phyloP scores from a whole-genome alignment of 2,113 vertebrate genomes.

The Rhea pennata region DNA sequence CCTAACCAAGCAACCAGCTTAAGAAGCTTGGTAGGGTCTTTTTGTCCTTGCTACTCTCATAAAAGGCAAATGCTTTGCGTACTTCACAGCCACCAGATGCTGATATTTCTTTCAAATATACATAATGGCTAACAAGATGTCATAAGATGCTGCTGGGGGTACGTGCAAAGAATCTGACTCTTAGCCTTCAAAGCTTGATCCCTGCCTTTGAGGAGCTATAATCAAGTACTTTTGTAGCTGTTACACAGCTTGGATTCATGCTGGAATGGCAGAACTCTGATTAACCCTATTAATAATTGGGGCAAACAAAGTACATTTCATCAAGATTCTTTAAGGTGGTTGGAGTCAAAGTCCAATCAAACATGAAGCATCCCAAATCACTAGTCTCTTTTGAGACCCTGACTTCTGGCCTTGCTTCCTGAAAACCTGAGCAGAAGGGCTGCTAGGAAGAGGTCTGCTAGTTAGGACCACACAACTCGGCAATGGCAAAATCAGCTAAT shows the following conservation, averaged over 20 bases:
- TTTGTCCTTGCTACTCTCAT: background rate
- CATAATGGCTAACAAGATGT: background rate
- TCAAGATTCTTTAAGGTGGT: background rate
- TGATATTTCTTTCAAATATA: background rate
- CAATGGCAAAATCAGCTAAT: background rate
- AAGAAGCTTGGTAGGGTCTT: background rate
- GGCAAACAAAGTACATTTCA: background rate
- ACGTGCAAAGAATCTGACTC: background rate
- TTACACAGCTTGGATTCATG: background rate
- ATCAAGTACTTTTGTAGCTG: background rate
- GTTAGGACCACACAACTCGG: background rate
- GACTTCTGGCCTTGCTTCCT: background rate
- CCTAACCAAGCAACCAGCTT: background rate
- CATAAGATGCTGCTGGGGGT: background rate
- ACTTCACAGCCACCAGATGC: background rate
- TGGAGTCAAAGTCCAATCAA: background rate
- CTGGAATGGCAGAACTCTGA: background rate
- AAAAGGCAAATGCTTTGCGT: background rate
- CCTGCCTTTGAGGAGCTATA: background rate
- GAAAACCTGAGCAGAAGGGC: background rate
- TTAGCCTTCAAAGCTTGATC: background rate
- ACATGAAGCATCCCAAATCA: background rate
- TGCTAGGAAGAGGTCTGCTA: background rate
- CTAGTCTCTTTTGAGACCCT: background rate
- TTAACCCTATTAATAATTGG: background rate